Evolutionary conservation across 2,888 invertebrate genomes (phyloP), one percentile per base, ranked within the genome.

Genomic region (Rotaria magnacalcarata): DNA sequence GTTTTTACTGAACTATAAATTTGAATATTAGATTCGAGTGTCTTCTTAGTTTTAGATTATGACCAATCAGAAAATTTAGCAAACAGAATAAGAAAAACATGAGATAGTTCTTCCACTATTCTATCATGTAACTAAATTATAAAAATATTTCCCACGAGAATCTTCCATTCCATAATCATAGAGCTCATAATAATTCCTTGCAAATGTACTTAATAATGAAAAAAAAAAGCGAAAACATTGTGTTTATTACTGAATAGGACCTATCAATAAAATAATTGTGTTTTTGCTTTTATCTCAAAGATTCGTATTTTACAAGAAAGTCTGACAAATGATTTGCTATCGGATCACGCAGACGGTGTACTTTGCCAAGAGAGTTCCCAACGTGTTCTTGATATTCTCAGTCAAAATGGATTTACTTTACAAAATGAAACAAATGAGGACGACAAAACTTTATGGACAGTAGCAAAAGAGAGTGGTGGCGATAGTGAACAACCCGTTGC

Each of bases 281-380:
- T 10, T 47, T 47, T 47, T 47, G 8, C 4, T 47, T 47, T 47
- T 47, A 47, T 54, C 54, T 56, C 56, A 24, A 34, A 67, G 67
- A 80, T 80, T 21, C 80, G 80, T 14, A 80, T 80, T 47, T 80
- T 80, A 80, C 80, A 80, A 80, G 80, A 80, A 19, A 47, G 2
- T 43, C n/a, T 80, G 4, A n/a, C 47, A 6, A 80, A 80, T 47
- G 80, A 80, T 5, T 47, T 43, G 8, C 47, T 80, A n/a, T 80
- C 47, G n/a, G 80, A 80, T n/a, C 47, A 80, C 47, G 80, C 21
- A 4, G 24, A 80, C 24, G 80, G 80, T 80, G 47, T 80, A 8
- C 47, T 80, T 14, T 80, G 80, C n/a, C 24, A 43, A 43, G 80
- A n/a, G 2, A 24, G 8, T 80, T 47, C 80, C 24, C 80, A 80